A percentile compares a stretch with the other conserved stretches of the same genome.
These are phyloP conservation scores for Deroptyus accipitrinus DNA, from an alignment of 2,113 vertebrate species.

Conservation along the genomic window DNA sequence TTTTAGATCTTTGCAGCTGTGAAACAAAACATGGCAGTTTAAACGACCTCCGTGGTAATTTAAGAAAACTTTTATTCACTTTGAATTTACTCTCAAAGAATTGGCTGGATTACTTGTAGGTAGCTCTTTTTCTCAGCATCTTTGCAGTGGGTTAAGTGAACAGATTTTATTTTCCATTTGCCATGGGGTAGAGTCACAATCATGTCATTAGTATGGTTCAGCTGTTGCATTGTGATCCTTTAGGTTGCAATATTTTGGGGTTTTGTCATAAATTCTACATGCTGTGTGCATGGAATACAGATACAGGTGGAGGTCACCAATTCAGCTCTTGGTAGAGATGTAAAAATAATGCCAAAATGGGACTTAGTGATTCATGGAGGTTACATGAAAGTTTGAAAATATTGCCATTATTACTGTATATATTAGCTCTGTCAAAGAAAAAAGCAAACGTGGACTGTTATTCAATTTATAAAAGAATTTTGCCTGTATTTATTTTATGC, in stretches of 20 bases:
- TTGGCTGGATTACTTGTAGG: neutral
- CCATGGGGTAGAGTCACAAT: neutral
- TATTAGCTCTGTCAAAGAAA: neutral
- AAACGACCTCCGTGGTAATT: neutral
- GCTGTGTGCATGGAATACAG: neutral
- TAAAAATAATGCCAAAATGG: neutral
- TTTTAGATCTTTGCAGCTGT: neutral
- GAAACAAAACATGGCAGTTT: neutral
- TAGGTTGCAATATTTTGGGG: neutral
- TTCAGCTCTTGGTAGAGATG: neutral
- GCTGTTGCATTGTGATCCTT: neutral
- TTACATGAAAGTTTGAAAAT: neutral
- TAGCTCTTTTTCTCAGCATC: neutral
- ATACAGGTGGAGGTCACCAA: neutral
- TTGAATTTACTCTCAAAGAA: neutral
- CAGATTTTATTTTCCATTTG: neutral
- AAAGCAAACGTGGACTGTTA: neutral
- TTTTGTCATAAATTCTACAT: neutral
- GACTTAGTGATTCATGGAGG: neutral
- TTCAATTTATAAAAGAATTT: neutral
- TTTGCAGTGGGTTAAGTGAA: neutral
- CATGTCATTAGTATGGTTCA: neutral
- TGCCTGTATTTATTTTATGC: neutral
- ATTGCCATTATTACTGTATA: neutral
- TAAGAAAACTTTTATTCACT: neutral